Evolutionary conservation across 2,113 vertebrate genomes (phyloP).

Genomic region (Peromyscus maniculatus): DNA sequence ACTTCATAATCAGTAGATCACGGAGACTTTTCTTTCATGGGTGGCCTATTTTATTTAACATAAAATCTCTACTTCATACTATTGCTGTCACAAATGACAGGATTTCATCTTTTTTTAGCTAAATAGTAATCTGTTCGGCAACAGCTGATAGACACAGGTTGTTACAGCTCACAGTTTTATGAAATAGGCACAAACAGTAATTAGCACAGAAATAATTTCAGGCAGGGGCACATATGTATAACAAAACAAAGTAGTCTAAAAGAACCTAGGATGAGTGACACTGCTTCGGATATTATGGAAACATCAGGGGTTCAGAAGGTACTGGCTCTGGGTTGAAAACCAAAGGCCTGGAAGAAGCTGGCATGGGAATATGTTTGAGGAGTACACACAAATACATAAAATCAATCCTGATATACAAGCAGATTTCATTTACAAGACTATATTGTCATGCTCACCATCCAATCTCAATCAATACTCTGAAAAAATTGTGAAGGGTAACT

Average conservation of each 20-base stretch:
- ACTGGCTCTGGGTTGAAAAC: background rate
- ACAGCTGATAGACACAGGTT: background rate
- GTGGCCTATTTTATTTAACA: background rate
- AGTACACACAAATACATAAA: slow-evolving; percentile 16
- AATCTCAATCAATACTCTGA: background rate
- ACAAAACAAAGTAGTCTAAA: background rate
- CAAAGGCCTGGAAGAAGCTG: background rate
- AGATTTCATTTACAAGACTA: background rate
- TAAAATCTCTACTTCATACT: background rate
- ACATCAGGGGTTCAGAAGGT: background rate
- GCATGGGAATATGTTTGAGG: background rate
- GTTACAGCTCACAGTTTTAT: slow-evolving; percentile 3
- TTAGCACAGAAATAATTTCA: slow-evolving; percentile 51
- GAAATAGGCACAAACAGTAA: background rate
- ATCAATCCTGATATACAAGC: background rate
- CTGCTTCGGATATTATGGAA: background rate
- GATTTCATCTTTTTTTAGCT: background rate
- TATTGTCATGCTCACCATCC: background rate
- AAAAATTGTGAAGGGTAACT: background rate
- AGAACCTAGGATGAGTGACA: slow-evolving; percentile 5
- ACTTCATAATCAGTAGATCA: background rate
- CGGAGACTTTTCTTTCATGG: background rate
- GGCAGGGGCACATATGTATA: background rate
- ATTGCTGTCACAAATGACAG: background rate
- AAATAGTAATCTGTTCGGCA: background rate